These are phyloP conservation scores for Lasioglossum morio DNA, from an alignment of 2,888 invertebrate genomes.

Conservation along the genomic window DNA sequence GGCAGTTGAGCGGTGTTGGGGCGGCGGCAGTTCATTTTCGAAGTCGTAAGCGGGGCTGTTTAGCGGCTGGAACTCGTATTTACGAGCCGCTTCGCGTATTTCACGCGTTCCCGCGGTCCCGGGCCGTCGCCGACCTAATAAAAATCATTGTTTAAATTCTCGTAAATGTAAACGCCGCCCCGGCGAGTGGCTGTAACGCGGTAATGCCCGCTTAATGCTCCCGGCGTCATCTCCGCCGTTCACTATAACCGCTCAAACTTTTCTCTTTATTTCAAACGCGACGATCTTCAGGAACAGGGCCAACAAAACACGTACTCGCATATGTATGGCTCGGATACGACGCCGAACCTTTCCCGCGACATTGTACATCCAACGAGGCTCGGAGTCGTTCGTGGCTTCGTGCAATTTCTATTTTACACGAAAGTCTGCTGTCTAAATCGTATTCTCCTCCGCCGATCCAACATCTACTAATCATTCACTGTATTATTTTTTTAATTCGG, in stretches of 20 bases:
- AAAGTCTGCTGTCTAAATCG: no score
- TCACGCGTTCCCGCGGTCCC: constrained; percentile 29
- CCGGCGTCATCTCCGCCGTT: not conserved
- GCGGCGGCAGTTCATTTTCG: constrained; percentile 52
- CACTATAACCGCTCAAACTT: not conserved
- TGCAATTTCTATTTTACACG: no score
- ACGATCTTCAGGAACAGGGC: not conserved
- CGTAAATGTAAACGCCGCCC: constrained; percentile 5
- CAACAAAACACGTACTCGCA: not conserved
- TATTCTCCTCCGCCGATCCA: no score
- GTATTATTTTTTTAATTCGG: no score
- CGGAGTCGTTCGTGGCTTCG: no score
- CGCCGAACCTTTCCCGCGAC: no score
- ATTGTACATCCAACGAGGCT: no score
- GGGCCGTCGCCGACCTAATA: constrained; percentile 42
- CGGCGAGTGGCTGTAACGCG: not conserved
- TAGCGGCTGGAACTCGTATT: constrained; percentile 40
- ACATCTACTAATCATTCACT: no score
- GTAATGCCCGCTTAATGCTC: not conserved
- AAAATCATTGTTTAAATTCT: constrained; percentile 30
- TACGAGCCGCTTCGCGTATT: constrained; percentile 42
- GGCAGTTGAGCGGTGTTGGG: constrained; percentile 26
- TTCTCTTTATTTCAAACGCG: not conserved
- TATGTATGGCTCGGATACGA: not conserved
- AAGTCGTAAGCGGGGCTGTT: constrained; percentile 58